A percentile compares a stretch with the other conserved stretches of the same genome.
phyloP scores from a whole-genome alignment of 2,888 invertebrate genomes.

The Hipparchia semele region DNA sequence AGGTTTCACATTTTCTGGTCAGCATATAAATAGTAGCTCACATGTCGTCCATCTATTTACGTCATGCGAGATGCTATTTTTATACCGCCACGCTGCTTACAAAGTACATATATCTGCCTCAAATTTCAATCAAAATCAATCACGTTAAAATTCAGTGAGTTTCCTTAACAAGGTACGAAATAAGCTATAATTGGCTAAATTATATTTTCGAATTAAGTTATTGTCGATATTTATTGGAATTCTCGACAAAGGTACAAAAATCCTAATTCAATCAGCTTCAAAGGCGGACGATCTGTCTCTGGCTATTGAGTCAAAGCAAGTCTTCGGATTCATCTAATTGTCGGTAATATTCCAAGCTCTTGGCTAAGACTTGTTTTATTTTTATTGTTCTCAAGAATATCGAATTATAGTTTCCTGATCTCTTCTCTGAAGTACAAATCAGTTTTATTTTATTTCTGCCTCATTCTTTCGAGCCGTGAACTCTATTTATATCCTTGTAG shows the following conservation, averaged over 20 bases:
- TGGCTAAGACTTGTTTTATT: slow-evolving; percentile 4
- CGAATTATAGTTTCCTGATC: neutral
- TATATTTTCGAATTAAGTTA: neutral
- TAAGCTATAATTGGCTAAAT: neutral
- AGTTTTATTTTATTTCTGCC: no score
- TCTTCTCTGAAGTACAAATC: neutral
- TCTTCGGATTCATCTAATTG: slow-evolving; percentile 14
- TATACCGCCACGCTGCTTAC: neutral
- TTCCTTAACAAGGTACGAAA: neutral
- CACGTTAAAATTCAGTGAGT: neutral
- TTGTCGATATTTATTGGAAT: neutral
- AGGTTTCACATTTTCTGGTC: no score
- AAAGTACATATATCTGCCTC: no score
- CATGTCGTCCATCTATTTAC: neutral
- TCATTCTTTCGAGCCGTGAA: no score
- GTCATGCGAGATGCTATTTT: neutral
- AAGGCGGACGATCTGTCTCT: slow-evolving; percentile 11
- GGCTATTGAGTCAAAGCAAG: slow-evolving; percentile 15
- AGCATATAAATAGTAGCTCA: neutral
- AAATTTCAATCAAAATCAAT: neutral
- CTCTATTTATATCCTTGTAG: no score
- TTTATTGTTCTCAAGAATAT: slow-evolving; percentile 6
- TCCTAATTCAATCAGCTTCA: slow-evolving; percentile 14
- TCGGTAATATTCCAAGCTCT: slow-evolving; percentile 7
- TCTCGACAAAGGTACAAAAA: slow-evolving; percentile 9